A percentile compares a stretch with the other conserved stretches of the same genome.
Conservation (phyloP, 35 echinoderm and acorn worm genomes). For the Lytechinus pictus region DNA sequence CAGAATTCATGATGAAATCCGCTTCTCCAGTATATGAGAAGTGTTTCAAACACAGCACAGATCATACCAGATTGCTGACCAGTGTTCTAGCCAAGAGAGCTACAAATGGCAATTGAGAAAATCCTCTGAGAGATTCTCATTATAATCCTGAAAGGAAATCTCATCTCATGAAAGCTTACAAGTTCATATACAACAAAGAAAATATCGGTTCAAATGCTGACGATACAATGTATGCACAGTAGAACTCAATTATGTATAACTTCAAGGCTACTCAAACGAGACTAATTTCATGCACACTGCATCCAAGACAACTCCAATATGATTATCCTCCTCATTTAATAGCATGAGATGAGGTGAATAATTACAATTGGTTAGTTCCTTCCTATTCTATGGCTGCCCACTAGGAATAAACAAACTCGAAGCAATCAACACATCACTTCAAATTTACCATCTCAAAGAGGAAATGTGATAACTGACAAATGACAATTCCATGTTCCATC, state of each 20-base stretch:
- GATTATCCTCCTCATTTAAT: not conserved
- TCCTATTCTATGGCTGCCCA: too few species aligned
- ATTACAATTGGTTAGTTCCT: not conserved
- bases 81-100: too few species aligned
- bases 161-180: not conserved
- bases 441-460: not conserved
- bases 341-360: not conserved
- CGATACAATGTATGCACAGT: not conserved
- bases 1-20: too few species aligned
- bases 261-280: not conserved
- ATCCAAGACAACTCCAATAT: not conserved
- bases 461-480: not conserved
- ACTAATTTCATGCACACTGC: not conserved
- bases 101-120: not conserved
- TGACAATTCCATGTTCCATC: too few species aligned
- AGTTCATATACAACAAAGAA: not conserved
- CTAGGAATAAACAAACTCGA: not conserved
- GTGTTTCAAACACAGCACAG: too few species aligned
- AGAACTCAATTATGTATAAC: not conserved
- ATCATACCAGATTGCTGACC: not conserved
- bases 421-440: not conserved
- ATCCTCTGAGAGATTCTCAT: not conserved
- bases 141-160: not conserved
- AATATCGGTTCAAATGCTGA: not conserved
- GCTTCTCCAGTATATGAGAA: too few species aligned